Base-by-base conservation (phyloP, 2,797 vertebrate species). In the Lutjanus campechanus region DNA sequence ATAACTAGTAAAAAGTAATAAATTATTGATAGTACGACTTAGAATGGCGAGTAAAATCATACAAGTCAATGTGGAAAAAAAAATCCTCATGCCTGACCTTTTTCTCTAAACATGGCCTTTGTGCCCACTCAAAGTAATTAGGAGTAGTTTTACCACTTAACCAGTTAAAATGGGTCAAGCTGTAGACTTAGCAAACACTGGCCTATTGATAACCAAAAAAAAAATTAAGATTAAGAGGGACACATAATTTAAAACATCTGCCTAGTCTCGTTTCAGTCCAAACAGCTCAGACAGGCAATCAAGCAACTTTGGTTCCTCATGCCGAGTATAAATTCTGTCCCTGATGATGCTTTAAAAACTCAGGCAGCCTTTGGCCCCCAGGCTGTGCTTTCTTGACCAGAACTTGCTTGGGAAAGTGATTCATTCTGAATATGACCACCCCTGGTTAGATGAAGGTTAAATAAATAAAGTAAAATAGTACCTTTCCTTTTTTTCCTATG, bases 241-340 rank as follows among this genome's bases (percentile, higher is more conserved):
- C 12, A 50, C 41, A 69, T 77, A 72, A 79, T 88, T 65, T 72
- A 58, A 46, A 25, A 41, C 64, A 76, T 76, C 58, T 54, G 44
- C 70, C 62, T 25, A 53, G 19, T 65, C 11, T 11, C 15, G 40
- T 63, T 62, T 61, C 5, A 0, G 0, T 67, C 40, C 65, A 63
- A 69, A 71, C 20, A 15, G 43, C 51, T 76, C 19, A 68, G 20
- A 69, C 10, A 47, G 3, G 41, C 12, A 53, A 50, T 47, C 25
- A 11, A 62, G 29, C 22, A 12, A 11, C 50, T 56, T 51, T 54
- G 49, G 66, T 49, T 46, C 61, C 58, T 55, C 19, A 12, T 19
- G 40, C 64, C 4, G 29, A 5, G 58, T 25, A 53, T 12, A 74
- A 68, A 60, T 43, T 22, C 7, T 1, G 9, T 46, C 60, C 16